A percentile compares a stretch with the other conserved stretches of the same genome.
These are phyloP conservation scores for Patella depressa DNA, from an alignment of 2,888 invertebrate genomes.

Conservation along the genomic window DNA sequence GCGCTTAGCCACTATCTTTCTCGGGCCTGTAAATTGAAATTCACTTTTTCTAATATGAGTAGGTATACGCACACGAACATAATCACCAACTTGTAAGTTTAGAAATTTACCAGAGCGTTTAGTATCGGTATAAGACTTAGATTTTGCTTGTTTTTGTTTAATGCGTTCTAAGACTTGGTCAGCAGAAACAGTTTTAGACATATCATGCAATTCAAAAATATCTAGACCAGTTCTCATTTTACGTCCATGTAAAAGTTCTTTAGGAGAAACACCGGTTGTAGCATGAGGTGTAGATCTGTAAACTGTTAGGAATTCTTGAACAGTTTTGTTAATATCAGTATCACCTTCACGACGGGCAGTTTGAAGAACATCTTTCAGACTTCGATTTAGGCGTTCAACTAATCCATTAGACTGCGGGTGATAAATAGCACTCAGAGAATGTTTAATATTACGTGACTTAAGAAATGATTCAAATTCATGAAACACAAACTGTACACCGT, in stretches of 20 bases:
- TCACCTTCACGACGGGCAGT: neutral
- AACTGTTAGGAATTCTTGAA: neutral
- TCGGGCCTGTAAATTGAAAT: neutral
- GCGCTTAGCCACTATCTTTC: neutral
- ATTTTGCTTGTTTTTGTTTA: neutral
- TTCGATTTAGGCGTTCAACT: slow-evolving; percentile 44
- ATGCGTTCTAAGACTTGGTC: neutral
- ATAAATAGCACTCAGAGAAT: slow-evolving; percentile 31
- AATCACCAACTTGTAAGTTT: neutral
- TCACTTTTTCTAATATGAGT: slow-evolving; percentile 3
- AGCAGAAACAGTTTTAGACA: neutral
- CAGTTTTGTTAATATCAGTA: neutral
- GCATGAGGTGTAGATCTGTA: neutral
- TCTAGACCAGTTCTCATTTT: neutral
- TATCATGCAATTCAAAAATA: neutral
- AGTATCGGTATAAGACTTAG: neutral
- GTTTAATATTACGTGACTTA: slow-evolving; percentile 42
- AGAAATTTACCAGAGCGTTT: neutral
- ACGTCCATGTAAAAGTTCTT: neutral
- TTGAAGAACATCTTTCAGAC: neutral
- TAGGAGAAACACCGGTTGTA: too few relatives aligned
- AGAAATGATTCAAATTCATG: slow-evolving; percentile 48
- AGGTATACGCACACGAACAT: neutral
- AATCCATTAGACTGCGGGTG: slow-evolving; percentile 57
- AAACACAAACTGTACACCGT: slow-evolving; percentile 57